phyloP scores from a whole-genome alignment of 2,113 vertebrate species.

The Vulpes vulpes region DNA sequence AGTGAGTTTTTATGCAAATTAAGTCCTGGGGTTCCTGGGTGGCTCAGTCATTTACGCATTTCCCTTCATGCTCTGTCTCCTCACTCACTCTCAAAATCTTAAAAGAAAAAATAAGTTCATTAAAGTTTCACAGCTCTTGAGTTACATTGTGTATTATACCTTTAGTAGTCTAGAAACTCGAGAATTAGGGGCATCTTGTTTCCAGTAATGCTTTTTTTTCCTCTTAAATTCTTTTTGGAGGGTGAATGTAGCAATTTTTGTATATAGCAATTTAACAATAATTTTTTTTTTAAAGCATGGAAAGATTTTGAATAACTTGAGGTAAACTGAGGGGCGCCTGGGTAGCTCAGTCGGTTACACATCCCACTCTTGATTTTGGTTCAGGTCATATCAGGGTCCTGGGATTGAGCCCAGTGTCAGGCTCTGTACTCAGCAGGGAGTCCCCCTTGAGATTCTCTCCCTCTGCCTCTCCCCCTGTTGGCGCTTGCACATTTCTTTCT shows the following conservation, averaged over 20 bases:
- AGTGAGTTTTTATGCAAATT: conserved; percentile 1
- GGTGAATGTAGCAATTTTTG: background rate
- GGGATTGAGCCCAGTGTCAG: background rate
- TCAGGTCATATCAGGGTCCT: background rate
- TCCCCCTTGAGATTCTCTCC: background rate
- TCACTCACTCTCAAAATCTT: too few relatives aligned
- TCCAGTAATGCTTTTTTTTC: background rate
- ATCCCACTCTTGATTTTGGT: background rate
- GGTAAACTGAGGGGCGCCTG: background rate
- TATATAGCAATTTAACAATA: background rate
- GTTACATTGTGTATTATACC: background rate
- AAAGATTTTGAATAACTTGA: background rate
- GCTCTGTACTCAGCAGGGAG: background rate
- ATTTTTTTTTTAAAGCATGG: background rate
- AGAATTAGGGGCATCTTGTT: background rate
- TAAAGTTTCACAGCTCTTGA: conserved; percentile 32
- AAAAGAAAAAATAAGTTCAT: background rate
- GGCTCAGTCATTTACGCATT: too few relatives aligned
- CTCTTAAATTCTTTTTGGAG: background rate
- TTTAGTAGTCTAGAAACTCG: background rate
- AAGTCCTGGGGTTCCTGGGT: too few relatives aligned
- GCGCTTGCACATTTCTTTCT: background rate
- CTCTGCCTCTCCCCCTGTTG: background rate
- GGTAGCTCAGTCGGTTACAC: background rate
- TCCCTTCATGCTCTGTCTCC: too few relatives aligned